phyloP scores from a whole-genome alignment of 1,140 invertebrate genomes.

The Augochlora pura region DNA sequence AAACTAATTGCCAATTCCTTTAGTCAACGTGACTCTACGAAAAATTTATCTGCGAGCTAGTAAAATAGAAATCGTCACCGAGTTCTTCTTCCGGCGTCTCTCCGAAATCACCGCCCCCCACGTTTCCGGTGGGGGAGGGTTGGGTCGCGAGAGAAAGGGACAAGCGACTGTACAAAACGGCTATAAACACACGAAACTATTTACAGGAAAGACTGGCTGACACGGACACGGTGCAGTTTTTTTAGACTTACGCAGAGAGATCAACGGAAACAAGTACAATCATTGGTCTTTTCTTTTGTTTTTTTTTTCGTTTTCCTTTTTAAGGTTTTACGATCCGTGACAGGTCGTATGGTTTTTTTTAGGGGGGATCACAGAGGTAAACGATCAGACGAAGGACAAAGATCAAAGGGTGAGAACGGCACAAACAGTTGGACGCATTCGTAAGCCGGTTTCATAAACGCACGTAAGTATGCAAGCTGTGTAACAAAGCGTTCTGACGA shows the following conservation, averaged over 20 bases:
- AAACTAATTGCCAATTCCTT: constrained; percentile 17
- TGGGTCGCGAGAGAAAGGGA: constrained; percentile 53
- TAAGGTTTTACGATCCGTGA: background rate
- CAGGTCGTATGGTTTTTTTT: background rate
- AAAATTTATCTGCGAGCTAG: background rate
- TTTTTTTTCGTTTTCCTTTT: background rate
- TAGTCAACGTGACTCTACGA: background rate
- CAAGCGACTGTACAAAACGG: constrained; percentile 56
- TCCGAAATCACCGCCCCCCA: too few relatives aligned
- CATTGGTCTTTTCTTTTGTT: constrained; percentile 24
- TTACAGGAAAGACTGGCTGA: constrained; percentile 45
- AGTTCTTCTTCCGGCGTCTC: background rate
- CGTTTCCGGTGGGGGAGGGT: constrained; percentile 35
- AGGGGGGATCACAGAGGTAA: constrained; percentile 21
- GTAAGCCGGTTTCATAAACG: constrained; percentile 62
- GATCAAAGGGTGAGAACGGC: constrained; percentile 38
- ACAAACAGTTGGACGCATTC: constrained; percentile 64
- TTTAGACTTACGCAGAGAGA: constrained; percentile 21
- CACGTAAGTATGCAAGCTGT: constrained; percentile 41
- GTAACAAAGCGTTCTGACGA: background rate
- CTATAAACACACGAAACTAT: constrained; percentile 53
- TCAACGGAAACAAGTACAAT: constrained; percentile 40
- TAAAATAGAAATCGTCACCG: constrained; percentile 44
- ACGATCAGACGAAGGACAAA: constrained; percentile 60
- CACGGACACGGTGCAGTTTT: constrained; percentile 27